Evolutionary conservation across 2,888 invertebrate genomes (phyloP).

Genomic region (Orthosia gracilis): DNA sequence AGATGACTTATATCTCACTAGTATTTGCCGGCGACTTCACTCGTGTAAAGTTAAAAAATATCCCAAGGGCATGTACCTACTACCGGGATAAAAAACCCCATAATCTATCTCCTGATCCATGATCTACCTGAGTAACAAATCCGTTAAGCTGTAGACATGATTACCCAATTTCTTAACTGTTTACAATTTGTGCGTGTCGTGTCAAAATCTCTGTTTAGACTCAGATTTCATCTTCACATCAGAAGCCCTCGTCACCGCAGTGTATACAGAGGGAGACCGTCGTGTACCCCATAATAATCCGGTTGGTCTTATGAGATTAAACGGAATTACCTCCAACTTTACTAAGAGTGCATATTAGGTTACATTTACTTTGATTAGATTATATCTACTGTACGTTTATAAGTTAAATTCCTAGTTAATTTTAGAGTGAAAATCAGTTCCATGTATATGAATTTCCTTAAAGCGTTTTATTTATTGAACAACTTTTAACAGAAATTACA

Average conservation of each 20-base stretch:
- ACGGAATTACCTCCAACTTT: conserved; percentile 47
- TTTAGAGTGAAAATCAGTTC: background rate
- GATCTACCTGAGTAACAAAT: too few relatives aligned
- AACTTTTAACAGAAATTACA: background rate
- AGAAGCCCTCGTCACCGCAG: conserved; percentile 12
- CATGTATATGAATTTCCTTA: background rate
- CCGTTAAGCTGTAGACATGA: too few relatives aligned
- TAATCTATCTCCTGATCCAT: too few relatives aligned
- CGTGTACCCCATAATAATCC: conserved; percentile 35
- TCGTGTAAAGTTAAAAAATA: too few relatives aligned
- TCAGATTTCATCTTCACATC: conserved; percentile 25
- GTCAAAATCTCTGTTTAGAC: background rate
- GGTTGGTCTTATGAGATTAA: conserved; percentile 47
- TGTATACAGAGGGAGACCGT: background rate
- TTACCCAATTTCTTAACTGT: too few relatives aligned
- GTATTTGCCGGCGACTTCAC: too few relatives aligned
- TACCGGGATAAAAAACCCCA: too few relatives aligned
- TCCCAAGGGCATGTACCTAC: too few relatives aligned
- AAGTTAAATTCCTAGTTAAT: conserved; percentile 15
- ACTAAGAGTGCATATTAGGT: conserved; percentile 36
- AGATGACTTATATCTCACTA: too few relatives aligned
- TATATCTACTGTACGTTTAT: conserved; percentile 5
- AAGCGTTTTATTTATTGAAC: background rate
- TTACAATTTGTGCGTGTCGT: background rate
- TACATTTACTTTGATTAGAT: conserved; percentile 38